Percentiles rank a stretch among this genome's conserved stretches.
These are phyloP conservation scores for Xenus cinereus DNA, from an alignment of 2,113 vertebrate species.

Conservation along the genomic window DNA sequence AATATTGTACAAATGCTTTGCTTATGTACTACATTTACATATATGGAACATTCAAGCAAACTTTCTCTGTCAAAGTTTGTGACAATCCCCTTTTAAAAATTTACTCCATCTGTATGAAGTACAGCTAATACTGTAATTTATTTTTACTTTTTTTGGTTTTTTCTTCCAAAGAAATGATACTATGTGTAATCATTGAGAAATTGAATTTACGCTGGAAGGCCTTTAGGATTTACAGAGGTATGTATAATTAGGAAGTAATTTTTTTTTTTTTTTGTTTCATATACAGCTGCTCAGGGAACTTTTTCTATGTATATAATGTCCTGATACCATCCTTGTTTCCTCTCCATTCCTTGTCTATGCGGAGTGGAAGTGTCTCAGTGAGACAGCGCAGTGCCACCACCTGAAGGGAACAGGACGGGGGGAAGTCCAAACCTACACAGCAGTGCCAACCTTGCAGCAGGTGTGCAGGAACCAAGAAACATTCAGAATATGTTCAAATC, in stretches of 20 bases:
- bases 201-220: neutral
- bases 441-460: neutral
- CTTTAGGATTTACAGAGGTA: neutral
- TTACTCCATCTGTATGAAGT: neutral
- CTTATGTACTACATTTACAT: slow-evolving; percentile 14
- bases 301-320: neutral
- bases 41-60: neutral
- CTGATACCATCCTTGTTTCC: neutral
- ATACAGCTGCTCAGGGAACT: neutral
- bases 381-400: neutral
- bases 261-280: neutral
- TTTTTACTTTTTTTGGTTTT: neutral
- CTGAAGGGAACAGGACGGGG: accelerated
- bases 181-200: neutral
- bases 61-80: neutral
- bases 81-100: neutral
- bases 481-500: neutral
- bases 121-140: neutral
- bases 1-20: neutral
- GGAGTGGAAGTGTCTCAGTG: neutral
- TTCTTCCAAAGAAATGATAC: neutral
- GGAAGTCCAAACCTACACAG: neutral
- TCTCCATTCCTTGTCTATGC: neutral
- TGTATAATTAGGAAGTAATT: neutral
- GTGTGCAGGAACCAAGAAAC: neutral